A percentile compares a stretch with the other conserved stretches of the same genome.
Conservation (phyloP, 2,888 invertebrate species). For the Tinea trinotella region DNA sequence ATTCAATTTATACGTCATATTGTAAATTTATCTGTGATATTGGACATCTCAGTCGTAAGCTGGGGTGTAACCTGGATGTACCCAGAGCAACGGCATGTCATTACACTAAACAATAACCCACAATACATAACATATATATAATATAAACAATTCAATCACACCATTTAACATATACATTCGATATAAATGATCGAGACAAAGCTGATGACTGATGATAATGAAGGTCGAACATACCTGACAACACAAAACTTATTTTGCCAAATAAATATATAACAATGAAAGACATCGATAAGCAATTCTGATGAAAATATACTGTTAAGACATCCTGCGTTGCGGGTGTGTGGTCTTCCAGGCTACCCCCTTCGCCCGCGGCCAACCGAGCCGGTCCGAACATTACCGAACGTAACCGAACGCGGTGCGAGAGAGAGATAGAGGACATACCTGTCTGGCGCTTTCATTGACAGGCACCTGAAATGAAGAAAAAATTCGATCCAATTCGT, state of each 20-base stretch:
- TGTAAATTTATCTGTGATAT: slow-evolving; percentile 70
- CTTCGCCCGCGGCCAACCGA: slow-evolving; percentile 43
- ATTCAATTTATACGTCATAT: slow-evolving; percentile 33
- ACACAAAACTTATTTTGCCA: slow-evolving; percentile 24
- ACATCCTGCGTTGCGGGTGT: slow-evolving; percentile 66
- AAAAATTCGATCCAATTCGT: slow-evolving; percentile 76
- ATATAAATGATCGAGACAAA: slow-evolving; percentile 47
- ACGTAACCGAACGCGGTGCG: slow-evolving; percentile 59
- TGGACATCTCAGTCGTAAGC: slow-evolving; percentile 32
- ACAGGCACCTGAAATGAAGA: slow-evolving; percentile 82
- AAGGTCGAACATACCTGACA: slow-evolving; percentile 41
- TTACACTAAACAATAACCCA: slow-evolving; percentile 51
- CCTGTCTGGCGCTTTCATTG: slow-evolving; percentile 83
- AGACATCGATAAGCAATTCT: slow-evolving; percentile 69
- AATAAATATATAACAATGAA: slow-evolving; percentile 40
- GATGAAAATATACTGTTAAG: slow-evolving; percentile 56
- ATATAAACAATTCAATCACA: slow-evolving; percentile 57
- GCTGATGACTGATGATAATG: slow-evolving; percentile 43
- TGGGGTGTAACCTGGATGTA: slow-evolving; percentile 66
- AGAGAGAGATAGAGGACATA: slow-evolving; percentile 71
- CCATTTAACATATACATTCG: slow-evolving; percentile 56
- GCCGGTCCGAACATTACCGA: slow-evolving; percentile 57
- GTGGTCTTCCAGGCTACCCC: slow-evolving; percentile 70
- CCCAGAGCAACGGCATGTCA: slow-evolving; percentile 60
- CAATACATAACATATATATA: slow-evolving; percentile 47